phyloP scores from a whole-genome alignment of 1,140 invertebrate species.

The Pachypeltis micranthus region DNA sequence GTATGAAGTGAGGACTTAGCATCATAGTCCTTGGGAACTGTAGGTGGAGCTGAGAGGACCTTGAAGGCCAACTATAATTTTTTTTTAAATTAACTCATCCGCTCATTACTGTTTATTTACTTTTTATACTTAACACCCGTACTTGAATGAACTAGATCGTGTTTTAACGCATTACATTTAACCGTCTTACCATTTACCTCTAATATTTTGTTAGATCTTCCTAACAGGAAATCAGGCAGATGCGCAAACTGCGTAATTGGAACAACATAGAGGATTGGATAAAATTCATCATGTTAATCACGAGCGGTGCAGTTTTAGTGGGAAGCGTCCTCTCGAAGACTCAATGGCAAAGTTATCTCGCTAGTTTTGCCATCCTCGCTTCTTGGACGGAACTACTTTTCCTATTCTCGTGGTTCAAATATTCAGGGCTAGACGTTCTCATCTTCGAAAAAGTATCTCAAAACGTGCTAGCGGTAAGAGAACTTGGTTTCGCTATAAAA shows the following conservation, averaged over 20 bases:
- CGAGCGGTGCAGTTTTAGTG: background rate
- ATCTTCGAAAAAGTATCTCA: background rate
- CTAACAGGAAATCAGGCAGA: background rate
- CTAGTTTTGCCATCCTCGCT: background rate
- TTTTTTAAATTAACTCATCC: too few species aligned
- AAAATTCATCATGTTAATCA: background rate
- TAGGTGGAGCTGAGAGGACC: too few species aligned
- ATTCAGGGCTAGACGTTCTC: background rate
- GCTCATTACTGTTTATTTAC: too few species aligned
- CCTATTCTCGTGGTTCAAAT: background rate
- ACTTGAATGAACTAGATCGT: too few species aligned
- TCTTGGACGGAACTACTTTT: background rate
- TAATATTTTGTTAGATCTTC: background rate
- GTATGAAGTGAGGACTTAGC: too few species aligned
- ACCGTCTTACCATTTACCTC: too few species aligned
- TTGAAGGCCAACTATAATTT: too few species aligned
- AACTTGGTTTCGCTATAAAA: background rate
- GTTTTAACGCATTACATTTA: too few species aligned
- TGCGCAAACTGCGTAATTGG: background rate
- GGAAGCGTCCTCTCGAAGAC: background rate
- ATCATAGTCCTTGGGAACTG: too few species aligned
- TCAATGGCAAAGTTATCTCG: background rate
- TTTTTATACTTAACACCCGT: too few species aligned
- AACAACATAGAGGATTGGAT: background rate
- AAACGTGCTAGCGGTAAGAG: background rate